Conservation (phyloP, 2,888 invertebrate species). For the Proisotoma minuta region DNA sequence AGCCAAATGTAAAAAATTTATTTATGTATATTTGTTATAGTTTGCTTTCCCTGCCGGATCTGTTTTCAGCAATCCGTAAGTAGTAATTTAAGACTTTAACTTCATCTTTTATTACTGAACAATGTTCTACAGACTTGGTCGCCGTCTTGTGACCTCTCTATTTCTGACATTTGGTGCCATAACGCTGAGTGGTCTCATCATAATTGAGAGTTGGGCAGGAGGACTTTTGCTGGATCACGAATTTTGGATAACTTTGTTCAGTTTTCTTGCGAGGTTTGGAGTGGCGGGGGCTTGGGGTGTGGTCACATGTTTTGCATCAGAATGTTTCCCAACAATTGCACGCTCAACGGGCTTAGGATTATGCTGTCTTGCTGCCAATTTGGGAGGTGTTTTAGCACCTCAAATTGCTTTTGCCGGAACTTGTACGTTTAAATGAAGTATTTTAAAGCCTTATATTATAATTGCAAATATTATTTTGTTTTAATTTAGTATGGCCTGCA, state of each 20-base stretch:
- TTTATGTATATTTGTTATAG: no score
- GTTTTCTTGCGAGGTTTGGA: conserved; percentile 21
- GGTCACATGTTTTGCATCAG: conserved; percentile 31
- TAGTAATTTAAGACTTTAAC: not conserved
- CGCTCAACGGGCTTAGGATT: conserved; percentile 27
- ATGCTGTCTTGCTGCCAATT: conserved; percentile 22
- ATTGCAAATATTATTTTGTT: not conserved
- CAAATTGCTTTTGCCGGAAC: conserved; percentile 28
- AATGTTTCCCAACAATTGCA: conserved; percentile 33
- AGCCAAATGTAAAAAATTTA: conserved; percentile 22
- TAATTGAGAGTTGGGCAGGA: not conserved
- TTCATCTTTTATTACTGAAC: no score
- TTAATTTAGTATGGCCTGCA: conserved; percentile 24
- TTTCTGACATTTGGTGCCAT: conserved; percentile 19
- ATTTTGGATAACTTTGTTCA: conserved; percentile 8
- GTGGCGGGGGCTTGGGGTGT: conserved; percentile 30
- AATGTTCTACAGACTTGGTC: conserved; percentile 25
- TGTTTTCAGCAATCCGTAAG: conserved; percentile 21
- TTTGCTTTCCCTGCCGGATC: conserved; percentile 22
- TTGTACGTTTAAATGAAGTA: conserved; percentile 17
- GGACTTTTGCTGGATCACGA: not conserved
- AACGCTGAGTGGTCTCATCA: conserved; percentile 19
- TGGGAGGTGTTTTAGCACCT: conserved; percentile 32
- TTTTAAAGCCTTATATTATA: not conserved
- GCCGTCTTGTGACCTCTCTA: conserved; percentile 17